Percentiles rank a stretch among this genome's conserved stretches.
Evolutionary conservation across 2,888 invertebrate species (phyloP).

Genomic region (Oscheius sp.): DNA sequence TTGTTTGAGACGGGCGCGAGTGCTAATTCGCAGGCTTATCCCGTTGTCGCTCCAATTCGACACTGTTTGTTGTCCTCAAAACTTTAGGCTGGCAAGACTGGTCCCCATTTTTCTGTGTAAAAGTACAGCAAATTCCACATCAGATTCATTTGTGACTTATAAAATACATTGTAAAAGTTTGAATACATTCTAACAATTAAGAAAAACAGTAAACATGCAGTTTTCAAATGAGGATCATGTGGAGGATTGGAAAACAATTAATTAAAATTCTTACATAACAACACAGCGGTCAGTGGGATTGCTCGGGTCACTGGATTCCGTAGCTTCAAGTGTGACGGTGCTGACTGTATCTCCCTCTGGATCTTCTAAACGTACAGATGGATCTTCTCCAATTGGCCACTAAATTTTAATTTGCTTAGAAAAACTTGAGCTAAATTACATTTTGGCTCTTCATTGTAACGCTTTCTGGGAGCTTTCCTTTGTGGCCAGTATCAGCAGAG

Average conservation of each 20-base stretch:
- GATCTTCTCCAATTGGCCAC: constrained; percentile 66
- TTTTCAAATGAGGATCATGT: constrained; percentile 14
- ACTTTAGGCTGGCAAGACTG: constrained; percentile 2
- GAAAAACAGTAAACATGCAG: background rate
- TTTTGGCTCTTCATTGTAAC: constrained; percentile 53
- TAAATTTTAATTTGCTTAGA: constrained; percentile 13
- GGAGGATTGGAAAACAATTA: background rate
- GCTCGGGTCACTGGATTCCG: constrained; percentile 44
- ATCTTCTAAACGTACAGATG: constrained; percentile 53
- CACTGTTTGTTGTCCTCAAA: constrained; percentile 18
- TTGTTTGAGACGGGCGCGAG: background rate
- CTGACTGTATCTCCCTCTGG: constrained; percentile 54
- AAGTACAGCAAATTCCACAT: background rate
- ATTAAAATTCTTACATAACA: constrained; percentile 57
- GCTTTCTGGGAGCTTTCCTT: constrained; percentile 39
- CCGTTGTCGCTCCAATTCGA: constrained; percentile 15
- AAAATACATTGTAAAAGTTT: background rate
- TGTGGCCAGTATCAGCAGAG: constrained; percentile 40
- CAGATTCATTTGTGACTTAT: background rate
- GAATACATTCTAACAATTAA: background rate
- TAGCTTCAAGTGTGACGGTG: constrained; percentile 42
- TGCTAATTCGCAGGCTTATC: constrained; percentile 7
- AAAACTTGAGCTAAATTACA: constrained; percentile 19
- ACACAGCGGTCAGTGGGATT: constrained; percentile 64
- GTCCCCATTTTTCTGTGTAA: background rate